Conservation (phyloP, 2,888 invertebrate species). For the Dasypogon diadema region DNA sequence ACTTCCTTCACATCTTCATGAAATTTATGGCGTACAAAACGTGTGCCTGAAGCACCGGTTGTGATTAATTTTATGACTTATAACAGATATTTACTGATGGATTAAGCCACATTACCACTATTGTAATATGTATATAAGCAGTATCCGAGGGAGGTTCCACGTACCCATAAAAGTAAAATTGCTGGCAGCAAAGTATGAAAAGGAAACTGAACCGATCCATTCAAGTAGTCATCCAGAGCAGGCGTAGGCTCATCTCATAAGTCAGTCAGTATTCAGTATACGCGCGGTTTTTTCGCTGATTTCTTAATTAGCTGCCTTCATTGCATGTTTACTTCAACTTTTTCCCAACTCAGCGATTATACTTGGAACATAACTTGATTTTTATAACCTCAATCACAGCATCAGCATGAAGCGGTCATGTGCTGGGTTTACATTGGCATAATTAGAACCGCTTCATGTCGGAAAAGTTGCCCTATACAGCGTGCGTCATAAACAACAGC, state of each 20-base stretch:
- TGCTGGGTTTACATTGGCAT: conserved; percentile 2
- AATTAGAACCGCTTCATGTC: conserved; percentile 6
- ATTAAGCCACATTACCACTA: not conserved
- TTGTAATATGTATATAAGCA: conserved; percentile 4
- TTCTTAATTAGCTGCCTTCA: conserved; percentile 31
- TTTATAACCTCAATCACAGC: not conserved
- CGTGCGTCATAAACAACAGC: too few relatives aligned
- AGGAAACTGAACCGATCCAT: not conserved
- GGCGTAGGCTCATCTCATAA: not conserved
- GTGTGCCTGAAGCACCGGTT: not conserved
- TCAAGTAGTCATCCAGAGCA: conserved; percentile 10
- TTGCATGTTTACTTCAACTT: too few relatives aligned
- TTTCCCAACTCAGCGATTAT: too few relatives aligned
- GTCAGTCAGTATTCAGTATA: conserved; percentile 3
- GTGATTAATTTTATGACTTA: conserved; percentile 1
- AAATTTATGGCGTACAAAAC: not conserved
- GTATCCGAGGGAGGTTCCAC: not conserved
- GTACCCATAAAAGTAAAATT: not conserved
- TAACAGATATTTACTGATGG: not conserved
- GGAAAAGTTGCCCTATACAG: conserved; percentile 12
- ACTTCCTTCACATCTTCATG: not conserved
- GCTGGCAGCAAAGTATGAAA: not conserved
- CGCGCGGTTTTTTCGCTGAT: conserved; percentile 7
- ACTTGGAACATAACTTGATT: not conserved
- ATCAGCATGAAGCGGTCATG: not conserved